Base-by-base conservation (phyloP, 2,113 vertebrate species). In the Psilopogon haemacephalus region DNA sequence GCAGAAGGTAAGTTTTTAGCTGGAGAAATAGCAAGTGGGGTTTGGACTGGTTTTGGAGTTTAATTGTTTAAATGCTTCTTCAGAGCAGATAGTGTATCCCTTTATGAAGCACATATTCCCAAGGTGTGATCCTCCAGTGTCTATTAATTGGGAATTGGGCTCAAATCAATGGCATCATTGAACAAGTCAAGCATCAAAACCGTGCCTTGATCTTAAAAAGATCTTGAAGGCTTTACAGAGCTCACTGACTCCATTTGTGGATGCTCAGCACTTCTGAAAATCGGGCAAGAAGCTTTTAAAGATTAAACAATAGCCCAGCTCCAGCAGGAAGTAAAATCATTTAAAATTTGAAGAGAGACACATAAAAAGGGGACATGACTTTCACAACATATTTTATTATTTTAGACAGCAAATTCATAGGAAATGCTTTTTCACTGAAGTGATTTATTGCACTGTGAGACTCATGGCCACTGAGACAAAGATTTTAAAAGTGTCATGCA, bases 311-410 rank as follows among this genome's bases (percentile, higher is more conserved):
- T 6, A 90, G 74, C 74, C 64, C 1, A 0, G 35, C 48, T 90
- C 40, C 77, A 88, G 75, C 89, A 93, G 87, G 95, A 94, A 91
- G 46, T 64, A 38, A 92, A 84, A 83, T 87, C 2, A 87, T 92
- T 94, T 80, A n/a, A 46, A 82, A 85, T 63, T 54, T 85, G 89
- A 67, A 87, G 40, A 35, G 85, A 68, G 74, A 64, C 48, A 37
- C 23, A 32, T 89, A 92, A 89, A 96, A 91, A 96, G 89, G 94
- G 94, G 93, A 96, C 84, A 1, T 32, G 93, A 96, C 91, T 89
- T 67, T 52, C 40, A 27, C 23, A 88, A 86, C 46, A 74, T 95
- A 88, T 95, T 96, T 96, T 67, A 96, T 96, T 76, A 24, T 67
- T 20, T 46, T 16, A 70, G 95, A 94, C 92, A 93, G 95, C 75